These are phyloP conservation scores for Dioctria rufipes DNA, from an alignment of 2,888 invertebrate species.

Conservation along the genomic window DNA sequence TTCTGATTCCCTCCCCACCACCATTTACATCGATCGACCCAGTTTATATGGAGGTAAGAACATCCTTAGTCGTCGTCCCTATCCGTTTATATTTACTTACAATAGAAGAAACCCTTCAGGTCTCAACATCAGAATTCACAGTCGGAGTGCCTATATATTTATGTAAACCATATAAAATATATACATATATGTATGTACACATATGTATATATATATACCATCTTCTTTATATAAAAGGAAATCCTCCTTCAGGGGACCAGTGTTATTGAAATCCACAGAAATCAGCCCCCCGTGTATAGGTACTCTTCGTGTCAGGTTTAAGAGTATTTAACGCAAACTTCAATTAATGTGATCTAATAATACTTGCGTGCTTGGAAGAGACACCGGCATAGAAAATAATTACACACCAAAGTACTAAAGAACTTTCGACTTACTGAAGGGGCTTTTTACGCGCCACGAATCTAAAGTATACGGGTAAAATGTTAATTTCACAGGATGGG, in stretches of 20 bases:
- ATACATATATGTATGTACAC: no score
- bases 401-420: constrained; percentile 25
- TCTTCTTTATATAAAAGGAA: neutral
- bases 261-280: constrained; percentile 39
- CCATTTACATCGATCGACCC: constrained; percentile 49
- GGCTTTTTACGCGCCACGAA: constrained; percentile 23
- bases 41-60: constrained; percentile 29
- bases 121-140: neutral
- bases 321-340: constrained; percentile 38
- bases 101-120: constrained; percentile 13
- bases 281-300: neutral
- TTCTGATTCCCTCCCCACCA: no score
- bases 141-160: neutral
- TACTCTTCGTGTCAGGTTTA: neutral
- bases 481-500: neutral
- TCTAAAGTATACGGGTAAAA: neutral
- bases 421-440: neutral
- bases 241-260: constrained; percentile 1
- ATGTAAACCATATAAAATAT: no score
- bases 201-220: no score
- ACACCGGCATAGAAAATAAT: constrained; percentile 38
- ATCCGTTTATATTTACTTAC: constrained; percentile 10
- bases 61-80: neutral
- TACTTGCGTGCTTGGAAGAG: constrained; percentile 7
- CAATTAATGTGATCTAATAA: constrained; percentile 49